Conservation (phyloP, 2,888 invertebrate genomes). For the Fragum whitleyi region DNA sequence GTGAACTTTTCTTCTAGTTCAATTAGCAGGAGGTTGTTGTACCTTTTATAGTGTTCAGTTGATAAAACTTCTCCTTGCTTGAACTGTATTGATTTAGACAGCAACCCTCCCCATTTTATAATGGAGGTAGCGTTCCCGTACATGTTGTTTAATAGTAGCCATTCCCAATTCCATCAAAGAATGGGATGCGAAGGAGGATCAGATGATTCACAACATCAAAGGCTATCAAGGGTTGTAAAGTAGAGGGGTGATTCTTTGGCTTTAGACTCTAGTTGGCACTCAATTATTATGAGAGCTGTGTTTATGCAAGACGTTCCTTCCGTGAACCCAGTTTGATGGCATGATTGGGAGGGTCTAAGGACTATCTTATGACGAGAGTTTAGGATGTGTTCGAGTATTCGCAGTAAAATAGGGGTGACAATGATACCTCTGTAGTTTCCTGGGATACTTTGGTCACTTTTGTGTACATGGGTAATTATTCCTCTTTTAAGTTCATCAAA, state of each 20-base stretch:
- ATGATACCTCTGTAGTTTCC: slow-evolving; percentile 31
- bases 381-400: slow-evolving; percentile 6
- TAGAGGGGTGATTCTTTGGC: not conserved
- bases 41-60: too few relatives aligned
- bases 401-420: slow-evolving; percentile 14
- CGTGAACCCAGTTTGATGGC: slow-evolving; percentile 26
- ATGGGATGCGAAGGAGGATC: slow-evolving; percentile 8
- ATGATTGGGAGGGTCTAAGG: not conserved
- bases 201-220: slow-evolving; percentile 26
- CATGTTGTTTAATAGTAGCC: not conserved
- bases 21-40: slow-evolving; percentile 25
- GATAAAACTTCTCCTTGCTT: slow-evolving; percentile 15
- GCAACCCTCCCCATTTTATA: slow-evolving; percentile 19
- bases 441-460: slow-evolving; percentile 10
- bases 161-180: slow-evolving; percentile 11
- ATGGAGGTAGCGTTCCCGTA: slow-evolving; percentile 3
- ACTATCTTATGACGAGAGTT: slow-evolving; percentile 1
- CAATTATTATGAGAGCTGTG: slow-evolving; percentile 14
- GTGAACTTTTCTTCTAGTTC: slow-evolving; percentile 14
- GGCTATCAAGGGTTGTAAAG: slow-evolving; percentile 15
- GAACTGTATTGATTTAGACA: slow-evolving; percentile 7
- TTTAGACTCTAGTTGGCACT: slow-evolving; percentile 22
- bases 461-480: slow-evolving; percentile 13
- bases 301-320: slow-evolving; percentile 19
- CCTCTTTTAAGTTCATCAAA: slow-evolving; percentile 7